Evolutionary conservation across 2,888 invertebrate genomes (phyloP), one percentile per base, ranked within the genome.

Genomic region (Laspeyria flexula): DNA sequence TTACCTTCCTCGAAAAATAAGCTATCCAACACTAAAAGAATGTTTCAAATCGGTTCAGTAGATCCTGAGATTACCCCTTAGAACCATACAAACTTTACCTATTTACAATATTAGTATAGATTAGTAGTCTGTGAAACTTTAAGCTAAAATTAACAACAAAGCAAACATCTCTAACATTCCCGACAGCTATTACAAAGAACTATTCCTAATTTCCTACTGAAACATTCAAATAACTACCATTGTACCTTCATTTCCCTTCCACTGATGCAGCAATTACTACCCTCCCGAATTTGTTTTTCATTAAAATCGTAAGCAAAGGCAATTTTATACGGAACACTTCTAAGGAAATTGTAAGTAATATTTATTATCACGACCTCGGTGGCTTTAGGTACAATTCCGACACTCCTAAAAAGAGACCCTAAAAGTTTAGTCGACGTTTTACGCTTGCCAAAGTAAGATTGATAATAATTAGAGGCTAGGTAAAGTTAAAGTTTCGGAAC

Each of bases 251-350:
- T 43, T 44, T 27, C 23, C 25, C 29, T 31, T 27, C 5, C 21
- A 34, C 27, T 5, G 1, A 30, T 35, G 11, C n/a, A 25, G 41
- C 48, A 56, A 53, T 53, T 43, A 52, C 37, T 45, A 45, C 30
- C 30, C 30, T 46, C 23, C 43, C 16, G 1, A 65, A 51, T 49
- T 47, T 44, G 39, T 49, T 40, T 60, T 51, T 51, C 41, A 51
- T 46, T 49, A 44, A 53, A 54, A 35, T 46, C 29, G 39, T 51
- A 49, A 66, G 43, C 46, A 46, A 43, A 39, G 46, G 18, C 40
- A 43, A 51, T 57, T 66, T 42, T 21, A 49, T 2, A 25, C 35
- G 15, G 15, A 43, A 66, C 34, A 45, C 12, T 49, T 37, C 43
- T 40, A 7, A 45, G 27, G 12, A 44, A 66, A 44, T 51, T 53